A percentile compares a stretch with the other conserved stretches of the same genome.
These are phyloP conservation scores for Ormyrus rosae DNA, from an alignment of 2,888 invertebrate genomes.

Conservation along the genomic window DNA sequence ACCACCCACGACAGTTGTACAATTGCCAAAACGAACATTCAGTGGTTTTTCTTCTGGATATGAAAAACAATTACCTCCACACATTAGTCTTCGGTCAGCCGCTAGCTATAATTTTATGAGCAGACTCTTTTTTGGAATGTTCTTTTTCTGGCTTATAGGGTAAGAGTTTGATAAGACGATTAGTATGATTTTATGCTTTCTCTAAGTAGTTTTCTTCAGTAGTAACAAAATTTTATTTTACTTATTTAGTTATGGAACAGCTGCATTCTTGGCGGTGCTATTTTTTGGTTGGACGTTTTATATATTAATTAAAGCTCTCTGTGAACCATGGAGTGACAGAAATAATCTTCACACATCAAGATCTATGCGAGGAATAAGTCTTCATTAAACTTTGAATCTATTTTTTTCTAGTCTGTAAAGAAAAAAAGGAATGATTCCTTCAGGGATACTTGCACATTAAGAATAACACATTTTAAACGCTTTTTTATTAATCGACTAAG, in stretches of 20 bases:
- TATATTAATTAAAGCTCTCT: constrained; percentile 77
- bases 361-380: constrained; percentile 21
- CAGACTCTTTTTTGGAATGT: constrained; percentile 78
- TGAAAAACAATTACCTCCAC: constrained; percentile 80
- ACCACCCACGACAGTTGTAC: constrained; percentile 80
- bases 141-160: constrained; percentile 78
- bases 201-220: too few relatives aligned
- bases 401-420: constrained; percentile 1
- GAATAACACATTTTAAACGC: constrained; percentile 31
- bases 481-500: constrained; percentile 21
- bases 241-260: constrained; percentile 64
- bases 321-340: constrained; percentile 68
- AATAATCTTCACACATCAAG: constrained; percentile 17
- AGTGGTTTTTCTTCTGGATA: constrained; percentile 79
- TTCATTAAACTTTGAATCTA: constrained; percentile 21
- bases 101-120: constrained; percentile 81
- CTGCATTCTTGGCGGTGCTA: constrained; percentile 76
- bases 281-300: constrained; percentile 77
- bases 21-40: constrained; percentile 79
- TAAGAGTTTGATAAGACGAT: constrained; percentile 63
- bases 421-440: constrained; percentile 15
- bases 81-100: constrained; percentile 82
- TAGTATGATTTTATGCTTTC: too few relatives aligned
- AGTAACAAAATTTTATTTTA: constrained; percentile 26
- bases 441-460: constrained; percentile 1